These are phyloP conservation scores for Poecilia latipinna DNA, from an alignment of 2,113 vertebrate species.

Conservation along the genomic window DNA sequence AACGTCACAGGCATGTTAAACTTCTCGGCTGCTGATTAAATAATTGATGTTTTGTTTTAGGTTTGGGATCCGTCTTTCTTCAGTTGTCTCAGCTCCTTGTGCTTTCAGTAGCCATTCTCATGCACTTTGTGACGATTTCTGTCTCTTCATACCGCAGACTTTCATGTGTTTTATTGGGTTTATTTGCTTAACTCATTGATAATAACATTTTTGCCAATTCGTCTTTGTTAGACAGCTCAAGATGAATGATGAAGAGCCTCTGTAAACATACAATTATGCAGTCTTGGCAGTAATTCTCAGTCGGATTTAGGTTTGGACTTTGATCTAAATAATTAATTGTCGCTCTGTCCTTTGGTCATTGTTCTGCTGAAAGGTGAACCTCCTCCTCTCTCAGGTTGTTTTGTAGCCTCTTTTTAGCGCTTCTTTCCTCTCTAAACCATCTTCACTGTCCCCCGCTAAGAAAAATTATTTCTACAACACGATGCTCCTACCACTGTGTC, in stretches of 20 bases:
- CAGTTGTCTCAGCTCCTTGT: background rate
- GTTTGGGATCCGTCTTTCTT: background rate
- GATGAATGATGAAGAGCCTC: background rate
- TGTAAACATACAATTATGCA: background rate
- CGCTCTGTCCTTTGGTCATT: no score
- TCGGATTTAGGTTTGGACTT: no score
- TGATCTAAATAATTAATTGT: no score
- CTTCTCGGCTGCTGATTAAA: background rate
- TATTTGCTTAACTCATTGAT: no score
- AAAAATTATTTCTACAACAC: no score
- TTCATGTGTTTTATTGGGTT: background rate
- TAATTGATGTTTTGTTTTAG: background rate
- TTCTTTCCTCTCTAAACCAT: no score
- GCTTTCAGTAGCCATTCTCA: background rate
- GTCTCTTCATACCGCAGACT: background rate
- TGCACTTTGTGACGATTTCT: background rate
- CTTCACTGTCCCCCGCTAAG: no score
- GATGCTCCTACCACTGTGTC: no score
- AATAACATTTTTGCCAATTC: background rate
- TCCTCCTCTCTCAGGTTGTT: no score
- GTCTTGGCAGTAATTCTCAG: background rate
- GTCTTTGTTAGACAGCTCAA: background rate
- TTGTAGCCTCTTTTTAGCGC: no score
- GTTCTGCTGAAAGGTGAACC: no score
- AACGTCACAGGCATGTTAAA: constrained; percentile 6